phyloP scores from a whole-genome alignment of 1,140 invertebrate genomes.

The Meloidogyne chitwoodi region DNA sequence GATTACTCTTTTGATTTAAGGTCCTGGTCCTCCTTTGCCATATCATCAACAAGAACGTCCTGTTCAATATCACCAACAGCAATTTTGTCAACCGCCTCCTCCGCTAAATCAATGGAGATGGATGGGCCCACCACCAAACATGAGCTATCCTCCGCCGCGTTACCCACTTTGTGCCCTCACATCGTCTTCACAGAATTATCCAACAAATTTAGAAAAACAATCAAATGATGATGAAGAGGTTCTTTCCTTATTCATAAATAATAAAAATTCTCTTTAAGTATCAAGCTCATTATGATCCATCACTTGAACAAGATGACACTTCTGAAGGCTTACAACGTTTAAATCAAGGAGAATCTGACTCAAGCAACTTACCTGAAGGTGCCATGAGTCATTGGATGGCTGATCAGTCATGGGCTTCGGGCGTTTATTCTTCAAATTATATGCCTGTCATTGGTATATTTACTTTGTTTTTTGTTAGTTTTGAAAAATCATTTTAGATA shows the following conservation, averaged over 20 bases:
- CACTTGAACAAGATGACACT: slow-evolving; percentile 31
- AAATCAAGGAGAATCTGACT: neutral
- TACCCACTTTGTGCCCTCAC: neutral
- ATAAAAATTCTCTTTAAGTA: slow-evolving; percentile 24
- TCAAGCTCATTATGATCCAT: slow-evolving; percentile 37
- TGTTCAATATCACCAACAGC: too few relatives aligned
- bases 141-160: neutral
- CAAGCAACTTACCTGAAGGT: slow-evolving; percentile 1
- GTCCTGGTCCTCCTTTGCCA: neutral
- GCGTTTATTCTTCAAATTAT: slow-evolving; percentile 1
- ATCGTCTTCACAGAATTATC: neutral
- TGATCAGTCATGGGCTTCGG: slow-evolving; percentile 1
- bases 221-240: slow-evolving; percentile 1
- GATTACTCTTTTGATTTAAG: neutral
- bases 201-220: neutral
- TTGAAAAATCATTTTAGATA: slow-evolving; percentile 66
- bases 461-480: neutral
- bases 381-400: slow-evolving; percentile 33
- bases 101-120: neutral
- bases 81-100: neutral
- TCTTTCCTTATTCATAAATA: neutral
- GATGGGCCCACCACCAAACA: neutral
- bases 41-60: neutral
- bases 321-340: neutral
- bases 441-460: slow-evolving; percentile 29